Conservation (phyloP, 2,113 vertebrate genomes). For the Galemys pyrenaicus region DNA sequence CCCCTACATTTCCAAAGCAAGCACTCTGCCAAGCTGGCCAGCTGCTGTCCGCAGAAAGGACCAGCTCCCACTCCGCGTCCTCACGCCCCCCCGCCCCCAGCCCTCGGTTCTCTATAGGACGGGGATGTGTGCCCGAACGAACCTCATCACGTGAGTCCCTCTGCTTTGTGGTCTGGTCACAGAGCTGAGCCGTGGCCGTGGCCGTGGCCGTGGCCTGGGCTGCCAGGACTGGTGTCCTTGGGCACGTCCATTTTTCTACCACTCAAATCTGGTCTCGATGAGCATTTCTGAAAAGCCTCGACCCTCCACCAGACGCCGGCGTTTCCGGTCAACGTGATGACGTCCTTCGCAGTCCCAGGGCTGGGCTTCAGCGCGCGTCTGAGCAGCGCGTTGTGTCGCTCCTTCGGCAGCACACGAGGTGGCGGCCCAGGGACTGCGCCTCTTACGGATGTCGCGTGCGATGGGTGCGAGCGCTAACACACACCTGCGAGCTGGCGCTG, state of each 20-base stretch:
- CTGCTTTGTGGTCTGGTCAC: constrained; percentile 20
- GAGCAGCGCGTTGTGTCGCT: too few relatives aligned
- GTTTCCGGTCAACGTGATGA: not conserved
- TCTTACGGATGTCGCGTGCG: too few relatives aligned
- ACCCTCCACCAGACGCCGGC: not conserved
- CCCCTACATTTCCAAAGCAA: not conserved
- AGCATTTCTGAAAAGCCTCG: not conserved
- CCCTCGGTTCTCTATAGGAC: not conserved
- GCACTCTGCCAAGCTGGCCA: not conserved
- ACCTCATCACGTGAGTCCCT: constrained; percentile 30
- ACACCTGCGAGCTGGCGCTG: too few relatives aligned
- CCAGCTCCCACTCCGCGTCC: not conserved
- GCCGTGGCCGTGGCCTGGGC: not conserved
- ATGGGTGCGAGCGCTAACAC: too few relatives aligned
- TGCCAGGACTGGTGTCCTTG: constrained; percentile 12
- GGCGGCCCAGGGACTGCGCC: too few relatives aligned
- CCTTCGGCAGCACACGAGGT: too few relatives aligned
- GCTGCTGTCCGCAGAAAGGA: not conserved
- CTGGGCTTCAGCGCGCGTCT: too few relatives aligned
- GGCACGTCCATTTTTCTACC: not conserved
- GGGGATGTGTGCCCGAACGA: not conserved
- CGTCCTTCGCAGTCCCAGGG: too few relatives aligned
- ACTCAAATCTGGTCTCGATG: not conserved
- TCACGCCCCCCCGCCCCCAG: not conserved
- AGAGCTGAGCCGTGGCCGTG: not conserved